phyloP scores from a whole-genome alignment of 2,113 vertebrate species.

The Orycteropus afer region DNA sequence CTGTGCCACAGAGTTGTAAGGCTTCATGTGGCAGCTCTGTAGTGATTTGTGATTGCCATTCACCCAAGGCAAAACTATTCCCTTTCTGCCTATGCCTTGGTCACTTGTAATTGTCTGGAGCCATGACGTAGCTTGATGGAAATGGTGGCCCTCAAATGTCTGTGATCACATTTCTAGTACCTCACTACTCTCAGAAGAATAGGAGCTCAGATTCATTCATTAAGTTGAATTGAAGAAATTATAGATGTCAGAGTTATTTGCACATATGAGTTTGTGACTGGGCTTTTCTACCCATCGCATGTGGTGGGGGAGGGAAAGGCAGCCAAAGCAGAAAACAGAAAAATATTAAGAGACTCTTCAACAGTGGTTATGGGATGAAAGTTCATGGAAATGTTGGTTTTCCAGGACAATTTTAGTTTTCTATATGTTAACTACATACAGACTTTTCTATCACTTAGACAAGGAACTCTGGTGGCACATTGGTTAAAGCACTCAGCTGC shows the following conservation, averaged over 20 bases:
- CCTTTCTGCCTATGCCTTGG: not conserved
- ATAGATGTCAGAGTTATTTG: not conserved
- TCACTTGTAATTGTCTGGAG: not conserved
- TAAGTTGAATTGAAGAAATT: not conserved
- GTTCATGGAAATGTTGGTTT: not conserved
- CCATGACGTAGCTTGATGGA: not conserved
- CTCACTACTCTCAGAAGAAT: not conserved
- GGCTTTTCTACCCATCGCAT: not conserved
- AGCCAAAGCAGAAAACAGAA: not conserved
- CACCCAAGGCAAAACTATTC: not conserved
- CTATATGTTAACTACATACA: too few species aligned
- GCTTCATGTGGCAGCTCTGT: not conserved
- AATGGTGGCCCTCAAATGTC: not conserved
- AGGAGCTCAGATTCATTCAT: not conserved
- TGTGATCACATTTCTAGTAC: not conserved
- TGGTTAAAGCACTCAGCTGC: not conserved
- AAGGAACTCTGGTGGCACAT: not conserved
- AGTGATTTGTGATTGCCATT: not conserved
- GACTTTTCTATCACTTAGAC: too few species aligned
- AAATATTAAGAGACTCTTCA: not conserved
- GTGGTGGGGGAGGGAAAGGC: not conserved
- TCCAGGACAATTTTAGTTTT: not conserved
- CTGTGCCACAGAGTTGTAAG: too few species aligned
- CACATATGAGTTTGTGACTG: not conserved
- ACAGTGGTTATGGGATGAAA: not conserved